phyloP scores from a whole-genome alignment of 2,113 vertebrate species.

The Heterotilapia buettikoferi region DNA sequence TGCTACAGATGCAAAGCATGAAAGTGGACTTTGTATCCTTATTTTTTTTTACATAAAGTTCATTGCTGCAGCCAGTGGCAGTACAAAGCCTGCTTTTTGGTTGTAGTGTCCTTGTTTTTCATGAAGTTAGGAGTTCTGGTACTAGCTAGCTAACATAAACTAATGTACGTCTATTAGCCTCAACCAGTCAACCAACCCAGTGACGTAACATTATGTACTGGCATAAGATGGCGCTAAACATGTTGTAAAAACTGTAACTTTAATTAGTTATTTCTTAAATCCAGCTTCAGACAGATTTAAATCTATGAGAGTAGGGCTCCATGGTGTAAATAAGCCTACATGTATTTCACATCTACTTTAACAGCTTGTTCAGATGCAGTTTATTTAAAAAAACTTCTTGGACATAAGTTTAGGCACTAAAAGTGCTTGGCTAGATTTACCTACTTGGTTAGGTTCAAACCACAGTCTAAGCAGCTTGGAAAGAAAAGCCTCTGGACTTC shows the following conservation, averaged over 20 bases:
- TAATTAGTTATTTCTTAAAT: not conserved
- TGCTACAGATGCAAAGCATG: not conserved
- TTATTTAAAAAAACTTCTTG: not conserved
- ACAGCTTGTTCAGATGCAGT: not conserved
- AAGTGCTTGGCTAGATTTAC: not conserved
- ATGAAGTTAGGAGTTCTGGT: not conserved
- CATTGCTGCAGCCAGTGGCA: not conserved
- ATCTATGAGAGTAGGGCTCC: not conserved
- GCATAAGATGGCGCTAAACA: not conserved
- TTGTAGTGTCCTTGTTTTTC: not conserved
- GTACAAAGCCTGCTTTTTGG: not conserved
- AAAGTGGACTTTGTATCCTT: not conserved
- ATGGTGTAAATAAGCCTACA: not conserved
- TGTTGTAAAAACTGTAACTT: not conserved
- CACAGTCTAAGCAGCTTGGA: not conserved
- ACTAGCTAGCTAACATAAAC: not conserved
- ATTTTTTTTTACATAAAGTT: not conserved
- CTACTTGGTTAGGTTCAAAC: not conserved
- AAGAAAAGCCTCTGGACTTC: not conserved
- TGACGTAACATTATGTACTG: not conserved
- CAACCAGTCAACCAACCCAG: not conserved
- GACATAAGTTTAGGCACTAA: not conserved
- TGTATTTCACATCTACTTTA: not conserved
- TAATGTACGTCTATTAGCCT: not conserved
- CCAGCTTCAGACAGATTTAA: not conserved